Conservation (phyloP, 35 echinoderm and acorn worm genomes). For the Lytechinus pictus region DNA sequence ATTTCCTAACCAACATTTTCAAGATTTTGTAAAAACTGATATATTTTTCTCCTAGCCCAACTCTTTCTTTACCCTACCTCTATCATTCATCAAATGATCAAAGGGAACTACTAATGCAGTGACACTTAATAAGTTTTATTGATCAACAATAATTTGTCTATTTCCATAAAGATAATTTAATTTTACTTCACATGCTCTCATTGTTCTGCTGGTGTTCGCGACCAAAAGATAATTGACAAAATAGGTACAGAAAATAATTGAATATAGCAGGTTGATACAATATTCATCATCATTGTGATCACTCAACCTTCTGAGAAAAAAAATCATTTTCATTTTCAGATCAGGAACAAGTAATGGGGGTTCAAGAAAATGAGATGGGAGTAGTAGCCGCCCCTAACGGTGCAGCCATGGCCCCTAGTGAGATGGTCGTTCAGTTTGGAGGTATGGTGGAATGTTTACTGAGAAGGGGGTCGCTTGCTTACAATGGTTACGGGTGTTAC, state of each 20-base stretch:
- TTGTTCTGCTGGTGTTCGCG: too few species aligned
- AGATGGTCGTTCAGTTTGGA: constrained; percentile 43
- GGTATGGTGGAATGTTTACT: constrained; percentile 36
- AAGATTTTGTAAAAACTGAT: too few species aligned
- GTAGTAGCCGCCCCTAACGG: not conserved
- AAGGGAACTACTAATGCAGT: too few species aligned
- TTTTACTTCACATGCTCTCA: too few species aligned
- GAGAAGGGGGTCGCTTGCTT: constrained; percentile 15
- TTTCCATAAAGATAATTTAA: too few species aligned
- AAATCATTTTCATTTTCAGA: not conserved
- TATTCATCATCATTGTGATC: not conserved
- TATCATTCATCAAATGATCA: too few species aligned
- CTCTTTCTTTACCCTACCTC: too few species aligned
- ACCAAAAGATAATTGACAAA: too few species aligned
- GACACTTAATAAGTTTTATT: too few species aligned
- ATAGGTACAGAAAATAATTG: not conserved
- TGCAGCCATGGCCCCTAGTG: not conserved
- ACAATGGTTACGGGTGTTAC: constrained; percentile 53
- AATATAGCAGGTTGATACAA: not conserved
- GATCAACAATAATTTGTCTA: too few species aligned
- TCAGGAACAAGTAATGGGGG: not conserved
- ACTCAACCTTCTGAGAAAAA: not conserved
- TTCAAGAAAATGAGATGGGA: not conserved
- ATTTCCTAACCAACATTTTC: too few species aligned
- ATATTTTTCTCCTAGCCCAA: too few species aligned